Percentiles rank a stretch among this genome's conserved stretches.
Conservation (phyloP, 2,888 invertebrate species). For the Caenorhabditis macrosperma region DNA sequence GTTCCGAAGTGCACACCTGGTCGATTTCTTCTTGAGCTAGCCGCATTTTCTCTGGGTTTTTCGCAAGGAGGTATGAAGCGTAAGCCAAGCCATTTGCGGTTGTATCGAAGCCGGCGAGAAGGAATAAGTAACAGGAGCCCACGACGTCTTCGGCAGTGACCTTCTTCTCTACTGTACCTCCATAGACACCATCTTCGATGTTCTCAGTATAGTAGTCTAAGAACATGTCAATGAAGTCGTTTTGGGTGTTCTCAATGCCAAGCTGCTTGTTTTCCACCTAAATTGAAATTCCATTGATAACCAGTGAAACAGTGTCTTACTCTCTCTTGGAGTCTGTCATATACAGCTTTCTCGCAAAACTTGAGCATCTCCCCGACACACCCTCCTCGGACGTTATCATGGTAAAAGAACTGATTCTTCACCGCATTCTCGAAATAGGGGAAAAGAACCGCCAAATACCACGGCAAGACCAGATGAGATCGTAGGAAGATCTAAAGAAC, state of each 20-base stretch:
- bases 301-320: conserved; percentile 19
- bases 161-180: conserved; percentile 60
- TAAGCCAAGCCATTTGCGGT: conserved; percentile 82
- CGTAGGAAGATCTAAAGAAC: conserved; percentile 41
- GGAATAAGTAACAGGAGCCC: conserved; percentile 71
- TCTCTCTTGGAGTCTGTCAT: conserved; percentile 36
- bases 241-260: conserved; percentile 51
- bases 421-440: conserved; percentile 35
- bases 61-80: conserved; percentile 81
- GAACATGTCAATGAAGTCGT: conserved; percentile 79
- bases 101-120: conserved; percentile 81
- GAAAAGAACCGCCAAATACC: conserved; percentile 49
- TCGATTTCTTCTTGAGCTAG: conserved; percentile 69
- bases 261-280: conserved; percentile 47
- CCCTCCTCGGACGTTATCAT: conserved; percentile 46
- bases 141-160: conserved; percentile 72
- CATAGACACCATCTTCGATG: conserved; percentile 35
- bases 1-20: conserved; percentile 51
- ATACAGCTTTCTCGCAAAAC: conserved; percentile 34
- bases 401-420: conserved; percentile 46
- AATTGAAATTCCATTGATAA: background rate
- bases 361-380: conserved; percentile 32
- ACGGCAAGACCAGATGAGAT: conserved; percentile 23
- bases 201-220: conserved; percentile 69
- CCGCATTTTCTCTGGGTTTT: conserved; percentile 64